Conservation (phyloP, 2,888 invertebrate species). For the Belgica antarctica region DNA sequence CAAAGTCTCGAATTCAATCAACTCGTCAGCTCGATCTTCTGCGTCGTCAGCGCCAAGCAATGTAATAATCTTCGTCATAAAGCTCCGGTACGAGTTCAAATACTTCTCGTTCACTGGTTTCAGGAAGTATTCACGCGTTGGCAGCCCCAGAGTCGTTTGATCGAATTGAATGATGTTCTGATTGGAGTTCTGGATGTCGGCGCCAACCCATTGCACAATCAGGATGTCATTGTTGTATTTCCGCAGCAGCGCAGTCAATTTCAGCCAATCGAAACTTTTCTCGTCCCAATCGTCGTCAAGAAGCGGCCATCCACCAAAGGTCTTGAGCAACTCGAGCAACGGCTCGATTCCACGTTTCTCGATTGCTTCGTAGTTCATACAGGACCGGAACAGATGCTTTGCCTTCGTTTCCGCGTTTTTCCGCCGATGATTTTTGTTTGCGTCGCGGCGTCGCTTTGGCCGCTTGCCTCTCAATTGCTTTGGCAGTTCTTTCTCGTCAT, state of each 20-base stretch:
- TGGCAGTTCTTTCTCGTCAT: slow-evolving; percentile 47
- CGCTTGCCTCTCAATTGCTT: background rate
- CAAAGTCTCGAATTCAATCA: slow-evolving; percentile 76
- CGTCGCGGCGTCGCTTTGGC: background rate
- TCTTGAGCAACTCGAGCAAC: slow-evolving; percentile 64
- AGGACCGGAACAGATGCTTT: slow-evolving; percentile 78
- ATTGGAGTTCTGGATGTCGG: slow-evolving; percentile 90
- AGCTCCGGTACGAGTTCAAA: slow-evolving; percentile 74
- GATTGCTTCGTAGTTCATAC: slow-evolving; percentile 76
- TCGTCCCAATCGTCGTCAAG: slow-evolving; percentile 65
- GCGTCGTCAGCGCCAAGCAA: slow-evolving; percentile 73
- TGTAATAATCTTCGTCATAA: slow-evolving; percentile 69
- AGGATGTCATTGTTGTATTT: slow-evolving; percentile 83
- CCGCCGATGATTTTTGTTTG: background rate
- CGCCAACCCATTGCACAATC: slow-evolving; percentile 84
- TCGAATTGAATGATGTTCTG: slow-evolving; percentile 88
- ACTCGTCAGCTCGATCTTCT: slow-evolving; percentile 64
- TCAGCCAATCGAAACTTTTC: slow-evolving; percentile 68
- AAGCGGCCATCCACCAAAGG: slow-evolving; percentile 89
- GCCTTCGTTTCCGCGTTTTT: slow-evolving; percentile 73
- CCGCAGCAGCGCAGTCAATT: slow-evolving; percentile 69
- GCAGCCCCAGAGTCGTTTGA: slow-evolving; percentile 77
- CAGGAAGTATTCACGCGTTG: slow-evolving; percentile 73
- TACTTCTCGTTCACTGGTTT: slow-evolving; percentile 67
- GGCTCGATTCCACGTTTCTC: slow-evolving; percentile 70